phyloP scores from a whole-genome alignment of 92 coral and sea anemone species.

The Scolanthus callimorphus region DNA sequence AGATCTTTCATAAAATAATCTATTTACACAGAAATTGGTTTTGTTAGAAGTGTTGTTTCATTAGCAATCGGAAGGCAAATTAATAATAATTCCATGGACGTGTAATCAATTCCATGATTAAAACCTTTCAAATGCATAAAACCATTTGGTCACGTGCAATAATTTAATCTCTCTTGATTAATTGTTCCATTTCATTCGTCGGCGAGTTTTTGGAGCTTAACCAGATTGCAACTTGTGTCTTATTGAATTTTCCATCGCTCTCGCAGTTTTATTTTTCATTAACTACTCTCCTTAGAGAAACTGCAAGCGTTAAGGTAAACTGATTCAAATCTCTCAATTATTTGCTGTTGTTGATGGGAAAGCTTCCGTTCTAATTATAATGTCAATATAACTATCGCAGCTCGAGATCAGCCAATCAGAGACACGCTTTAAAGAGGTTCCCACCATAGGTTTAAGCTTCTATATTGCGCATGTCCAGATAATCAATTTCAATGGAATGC shows the following conservation, averaged over 20 bases:
- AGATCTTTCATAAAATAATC: background rate
- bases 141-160: constrained; percentile 66
- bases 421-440: background rate
- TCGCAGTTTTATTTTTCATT: background rate
- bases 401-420: background rate
- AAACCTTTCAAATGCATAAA: constrained; percentile 45
- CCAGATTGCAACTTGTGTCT: too few species aligned
- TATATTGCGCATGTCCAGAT: constrained; percentile 79
- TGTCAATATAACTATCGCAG: background rate
- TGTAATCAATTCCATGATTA: constrained; percentile 71
- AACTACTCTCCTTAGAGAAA: background rate
- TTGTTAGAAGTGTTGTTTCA: constrained; percentile 41
- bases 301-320: background rate
- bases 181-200: constrained; percentile 39
- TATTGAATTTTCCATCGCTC: too few species aligned
- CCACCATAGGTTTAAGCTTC: background rate
- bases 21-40: constrained; percentile 30
- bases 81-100: constrained; percentile 61
- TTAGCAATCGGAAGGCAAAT: constrained; percentile 35
- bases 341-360: constrained; percentile 1
- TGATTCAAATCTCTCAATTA: background rate
- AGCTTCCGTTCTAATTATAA: constrained; percentile 5
- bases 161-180: constrained; percentile 66
- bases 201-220: background rate
- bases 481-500: constrained; percentile 89